Evolutionary conservation across 2,888 invertebrate genomes (phyloP), one percentile per base, ranked within the genome.

Genomic region (Caenorhabditis sp.): DNA sequence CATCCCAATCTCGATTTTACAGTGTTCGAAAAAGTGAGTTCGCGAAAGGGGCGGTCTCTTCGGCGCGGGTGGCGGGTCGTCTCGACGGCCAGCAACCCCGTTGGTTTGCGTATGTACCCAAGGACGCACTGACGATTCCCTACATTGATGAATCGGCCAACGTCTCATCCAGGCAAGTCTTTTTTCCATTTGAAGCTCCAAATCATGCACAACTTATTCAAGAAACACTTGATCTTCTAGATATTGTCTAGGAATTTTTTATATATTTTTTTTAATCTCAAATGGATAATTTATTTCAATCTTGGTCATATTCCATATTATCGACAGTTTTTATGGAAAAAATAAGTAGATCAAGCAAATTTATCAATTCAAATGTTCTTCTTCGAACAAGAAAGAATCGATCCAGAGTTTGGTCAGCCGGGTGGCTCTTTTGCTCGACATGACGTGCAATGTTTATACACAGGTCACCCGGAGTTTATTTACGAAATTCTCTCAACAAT

Each of bases 51-150:
- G 81, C 81, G 81, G 76, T 76, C 58, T 76, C 76, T 37, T 65
- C 50, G 65, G 81, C 64, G 70, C 60, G 70, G 44, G 65, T 65
- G 70, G 70, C 70, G 67, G 67, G 71, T 61, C 61, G 67, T 67
- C 70, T 60, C 72, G 74, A 74, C 74, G 74, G 68, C 61, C 71
- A 72, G 51, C 64, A 68, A 50, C 76, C 76, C 65, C 76, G 81
- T 50, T 87, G 87, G 87, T 87, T 87, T 82, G 87, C 87, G 64
- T 88, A 80, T 81, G 85, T 88, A 80, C 88, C 88, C 37, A 83
- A 84, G 74, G 88, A 88, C 83, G 86, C 83, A 58, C 78, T 80
- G 47, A 78, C 82, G 53, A 87, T 87, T 71, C 88, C 87, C 69
- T 88, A 85, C 84, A 88, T 88, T 76, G 88, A 88, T 79, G 87